phyloP scores from a whole-genome alignment of 2,797 vertebrate species.

The Pristis pectinata region DNA sequence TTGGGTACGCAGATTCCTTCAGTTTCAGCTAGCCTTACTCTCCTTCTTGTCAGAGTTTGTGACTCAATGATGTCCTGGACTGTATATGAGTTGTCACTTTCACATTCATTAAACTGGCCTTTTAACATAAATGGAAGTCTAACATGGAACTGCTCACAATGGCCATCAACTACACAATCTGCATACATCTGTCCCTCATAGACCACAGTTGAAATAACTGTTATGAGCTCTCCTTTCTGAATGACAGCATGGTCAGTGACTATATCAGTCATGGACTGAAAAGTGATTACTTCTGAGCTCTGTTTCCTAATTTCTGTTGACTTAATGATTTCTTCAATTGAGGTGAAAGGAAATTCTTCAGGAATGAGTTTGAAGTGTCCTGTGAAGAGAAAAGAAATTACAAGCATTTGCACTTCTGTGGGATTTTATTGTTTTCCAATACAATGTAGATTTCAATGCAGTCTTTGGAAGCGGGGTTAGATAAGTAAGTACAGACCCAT shows the following conservation, averaged over 20 bases:
- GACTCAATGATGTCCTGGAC: conserved; percentile 63
- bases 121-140: conserved; percentile 54
- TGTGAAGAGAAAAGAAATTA: conserved; percentile 46
- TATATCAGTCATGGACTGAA: conserved; percentile 53
- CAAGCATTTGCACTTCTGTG: background rate
- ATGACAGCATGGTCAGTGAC: conserved; percentile 49
- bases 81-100: conserved; percentile 49
- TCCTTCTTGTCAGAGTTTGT: conserved; percentile 37
- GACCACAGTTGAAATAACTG: conserved; percentile 51
- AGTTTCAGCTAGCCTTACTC: conserved; percentile 54
- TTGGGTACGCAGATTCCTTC: conserved; percentile 42
- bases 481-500: background rate
- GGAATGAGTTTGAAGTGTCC: conserved; percentile 64
- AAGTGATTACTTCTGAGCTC: conserved; percentile 47
- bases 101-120: conserved; percentile 56
- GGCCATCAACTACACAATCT: conserved; percentile 53
- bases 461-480: background rate
- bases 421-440: background rate
- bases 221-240: conserved; percentile 48
- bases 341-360: conserved; percentile 46
- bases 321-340: conserved; percentile 60
- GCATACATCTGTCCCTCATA: conserved; percentile 41
- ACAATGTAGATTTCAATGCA: background rate
- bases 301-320: conserved; percentile 47
- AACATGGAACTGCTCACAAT: conserved; percentile 42